phyloP scores from a whole-genome alignment of 2,888 invertebrate genomes.

The Eupithecia insigniata region DNA sequence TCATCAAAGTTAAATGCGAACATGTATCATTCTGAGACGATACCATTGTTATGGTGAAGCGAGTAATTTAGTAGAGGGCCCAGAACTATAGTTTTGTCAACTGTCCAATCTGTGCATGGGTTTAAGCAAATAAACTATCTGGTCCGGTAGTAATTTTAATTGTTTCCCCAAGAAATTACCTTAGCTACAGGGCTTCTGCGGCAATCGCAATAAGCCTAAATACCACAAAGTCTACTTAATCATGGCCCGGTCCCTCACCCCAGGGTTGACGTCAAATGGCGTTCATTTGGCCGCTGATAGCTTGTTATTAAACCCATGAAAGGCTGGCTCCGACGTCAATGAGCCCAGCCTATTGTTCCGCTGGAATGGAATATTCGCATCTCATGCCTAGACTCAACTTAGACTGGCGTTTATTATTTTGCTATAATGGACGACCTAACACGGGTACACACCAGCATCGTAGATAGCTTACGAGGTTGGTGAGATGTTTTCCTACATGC shows the following conservation, averaged over 20 bases:
- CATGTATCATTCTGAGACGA: no score
- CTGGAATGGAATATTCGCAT: constrained; percentile 50
- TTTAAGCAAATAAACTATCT: background rate
- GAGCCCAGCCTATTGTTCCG: constrained; percentile 58
- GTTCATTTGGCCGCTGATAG: constrained; percentile 51
- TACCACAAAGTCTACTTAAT: constrained; percentile 51
- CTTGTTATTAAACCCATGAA: constrained; percentile 59
- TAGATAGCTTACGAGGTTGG: background rate
- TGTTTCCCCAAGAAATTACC: constrained; percentile 2
- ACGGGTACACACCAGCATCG: background rate
- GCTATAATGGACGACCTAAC: background rate
- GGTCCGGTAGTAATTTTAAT: background rate
- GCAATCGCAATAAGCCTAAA: constrained; percentile 62
- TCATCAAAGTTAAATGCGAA: no score
- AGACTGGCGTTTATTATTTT: background rate
- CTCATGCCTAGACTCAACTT: constrained; percentile 19
- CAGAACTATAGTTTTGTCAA: no score
- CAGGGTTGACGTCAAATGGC: constrained; percentile 50
- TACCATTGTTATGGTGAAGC: no score
- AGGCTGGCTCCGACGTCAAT: constrained; percentile 41
- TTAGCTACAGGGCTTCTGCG: constrained; percentile 41
- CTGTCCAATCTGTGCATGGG: no score
- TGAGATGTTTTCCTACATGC: background rate
- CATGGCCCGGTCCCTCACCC: constrained; percentile 54
- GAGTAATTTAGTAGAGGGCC: no score